A percentile compares a stretch with the other conserved stretches of the same genome.
Evolutionary conservation across 2,113 vertebrate genomes (phyloP).

Genomic region (Heterotis niloticus): DNA sequence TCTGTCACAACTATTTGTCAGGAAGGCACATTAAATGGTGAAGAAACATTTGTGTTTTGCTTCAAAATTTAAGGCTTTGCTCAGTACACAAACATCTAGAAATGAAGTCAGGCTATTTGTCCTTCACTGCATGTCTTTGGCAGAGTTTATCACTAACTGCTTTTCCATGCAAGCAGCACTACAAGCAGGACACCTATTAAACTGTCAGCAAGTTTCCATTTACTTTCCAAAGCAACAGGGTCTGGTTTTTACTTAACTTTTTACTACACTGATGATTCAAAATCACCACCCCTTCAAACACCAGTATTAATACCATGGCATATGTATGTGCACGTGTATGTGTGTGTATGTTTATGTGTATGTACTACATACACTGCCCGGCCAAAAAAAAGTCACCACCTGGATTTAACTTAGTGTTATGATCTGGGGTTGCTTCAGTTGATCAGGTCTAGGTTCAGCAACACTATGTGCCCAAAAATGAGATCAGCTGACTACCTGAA

Average conservation of each 20-base stretch:
- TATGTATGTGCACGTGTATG: no score
- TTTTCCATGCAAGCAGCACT: neutral
- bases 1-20: neutral
- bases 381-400: no score
- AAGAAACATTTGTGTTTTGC: neutral
- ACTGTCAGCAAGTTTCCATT: neutral
- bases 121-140: neutral
- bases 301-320: neutral
- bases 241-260: neutral
- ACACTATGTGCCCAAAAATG: no score
- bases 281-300: neutral
- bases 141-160: neutral
- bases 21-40: constrained; percentile 3
- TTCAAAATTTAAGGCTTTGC: neutral
- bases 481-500: no score
- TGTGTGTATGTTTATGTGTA: no score
- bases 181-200: neutral
- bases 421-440: no score
- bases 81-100: neutral
- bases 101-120: neutral
- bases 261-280: neutral
- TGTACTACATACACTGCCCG: no score
- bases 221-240: neutral
- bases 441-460: no score
- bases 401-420: no score